These are phyloP conservation scores for Coelopa pilipes DNA, from an alignment of 2,888 invertebrate genomes.

Conservation along the genomic window DNA sequence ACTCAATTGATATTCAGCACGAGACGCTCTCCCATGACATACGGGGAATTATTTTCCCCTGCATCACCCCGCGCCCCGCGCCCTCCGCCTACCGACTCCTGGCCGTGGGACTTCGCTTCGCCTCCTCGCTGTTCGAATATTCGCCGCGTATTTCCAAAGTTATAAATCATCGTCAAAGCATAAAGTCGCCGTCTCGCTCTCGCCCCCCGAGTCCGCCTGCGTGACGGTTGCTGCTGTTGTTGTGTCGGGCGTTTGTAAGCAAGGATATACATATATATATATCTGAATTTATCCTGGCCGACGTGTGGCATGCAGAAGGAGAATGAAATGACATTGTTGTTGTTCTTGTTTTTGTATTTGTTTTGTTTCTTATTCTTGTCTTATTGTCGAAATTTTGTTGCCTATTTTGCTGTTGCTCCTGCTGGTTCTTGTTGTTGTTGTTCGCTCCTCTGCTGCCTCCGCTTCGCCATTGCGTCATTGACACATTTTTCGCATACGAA, in stretches of 20 bases:
- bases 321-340: too few species aligned
- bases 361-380: too few species aligned
- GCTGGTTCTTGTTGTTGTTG: too few species aligned
- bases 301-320: too few species aligned
- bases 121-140: background rate
- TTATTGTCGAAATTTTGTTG: too few species aligned
- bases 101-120: too few species aligned
- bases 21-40: slow-evolving; percentile 8
- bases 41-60: slow-evolving; percentile 12
- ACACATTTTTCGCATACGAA: slow-evolving; percentile 38
- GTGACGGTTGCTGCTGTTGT: background rate
- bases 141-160: slow-evolving; percentile 32
- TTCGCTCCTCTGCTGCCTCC: too few species aligned
- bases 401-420: too few species aligned
- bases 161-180: slow-evolving; percentile 37
- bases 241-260: background rate
- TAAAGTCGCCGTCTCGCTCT: background rate
- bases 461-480: slow-evolving; percentile 16
- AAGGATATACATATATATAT: too few species aligned
- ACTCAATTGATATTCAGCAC: slow-evolving; percentile 36
- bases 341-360: too few species aligned
- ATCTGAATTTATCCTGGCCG: too few species aligned
- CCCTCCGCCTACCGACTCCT: too few species aligned
- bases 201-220: background rate
- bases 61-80: background rate